A percentile compares a stretch with the other conserved stretches of the same genome.
phyloP scores from a whole-genome alignment of 37 sponge, comb jelly and placozoan genomes.

The Eunapius fragilis region DNA sequence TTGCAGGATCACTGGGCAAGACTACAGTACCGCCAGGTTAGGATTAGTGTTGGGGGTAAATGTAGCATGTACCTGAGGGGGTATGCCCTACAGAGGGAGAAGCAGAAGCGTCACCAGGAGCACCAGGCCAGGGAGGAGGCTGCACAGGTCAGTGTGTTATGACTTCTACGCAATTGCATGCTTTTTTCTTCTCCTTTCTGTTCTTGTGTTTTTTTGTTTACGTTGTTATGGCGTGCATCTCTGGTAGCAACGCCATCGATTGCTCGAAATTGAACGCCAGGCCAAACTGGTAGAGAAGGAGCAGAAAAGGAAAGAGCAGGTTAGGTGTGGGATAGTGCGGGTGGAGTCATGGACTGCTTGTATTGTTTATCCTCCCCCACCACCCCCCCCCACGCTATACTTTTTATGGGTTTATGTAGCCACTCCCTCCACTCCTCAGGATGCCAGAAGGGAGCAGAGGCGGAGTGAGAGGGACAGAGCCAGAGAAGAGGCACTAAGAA shows the following conservation, averaged over 20 bases:
- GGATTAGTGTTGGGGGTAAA: neutral
- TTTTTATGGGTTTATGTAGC: too few relatives aligned
- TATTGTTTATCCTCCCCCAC: too few relatives aligned
- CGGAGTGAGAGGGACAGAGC: conserved; percentile 59
- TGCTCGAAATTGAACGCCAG: conserved; percentile 70
- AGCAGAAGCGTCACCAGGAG: conserved; percentile 81
- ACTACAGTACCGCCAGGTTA: conserved; percentile 61
- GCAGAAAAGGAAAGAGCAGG: conserved; percentile 53
- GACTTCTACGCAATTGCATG: neutral
- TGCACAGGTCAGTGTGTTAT: conserved; percentile 43
- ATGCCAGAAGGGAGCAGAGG: conserved; percentile 66
- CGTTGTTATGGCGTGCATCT: neutral
- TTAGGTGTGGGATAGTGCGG: neutral
- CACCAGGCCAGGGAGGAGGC: conserved; percentile 92
- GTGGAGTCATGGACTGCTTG: neutral
- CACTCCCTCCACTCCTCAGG: conserved; percentile 22
- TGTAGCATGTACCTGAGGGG: too few relatives aligned
- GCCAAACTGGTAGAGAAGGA: conserved; percentile 70
- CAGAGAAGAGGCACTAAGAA: conserved; percentile 73
- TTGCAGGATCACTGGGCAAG: conserved; percentile 69
- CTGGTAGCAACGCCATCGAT: conserved; percentile 64
- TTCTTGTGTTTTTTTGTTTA: neutral
- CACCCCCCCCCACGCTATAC: too few relatives aligned
- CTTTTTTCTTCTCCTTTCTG: neutral
- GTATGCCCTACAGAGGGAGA: conserved; percentile 62